Base-by-base conservation (phyloP, 2,797 vertebrate genomes). In the Anniella stebbinsi region DNA sequence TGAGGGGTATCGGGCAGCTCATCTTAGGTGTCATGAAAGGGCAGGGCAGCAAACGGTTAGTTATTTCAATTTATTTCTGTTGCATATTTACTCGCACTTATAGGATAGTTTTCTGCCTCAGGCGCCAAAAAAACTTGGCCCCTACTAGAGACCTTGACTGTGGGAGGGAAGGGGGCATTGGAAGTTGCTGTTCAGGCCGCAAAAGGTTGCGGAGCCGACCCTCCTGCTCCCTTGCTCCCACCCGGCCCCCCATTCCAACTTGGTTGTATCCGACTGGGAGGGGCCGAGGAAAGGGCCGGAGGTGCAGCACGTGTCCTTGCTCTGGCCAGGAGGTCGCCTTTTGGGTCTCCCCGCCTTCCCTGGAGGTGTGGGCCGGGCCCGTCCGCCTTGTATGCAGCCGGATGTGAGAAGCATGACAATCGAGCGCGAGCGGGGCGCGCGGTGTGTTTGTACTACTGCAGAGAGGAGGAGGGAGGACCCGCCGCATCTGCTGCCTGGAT, bases 361-460 rank as follows among this genome's bases (percentile, higher is more conserved):
- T 17, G 23, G 21, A 63, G 60, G 51, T 13, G 36, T 2, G 23
- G 36, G 80, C 30, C 10, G 63, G 63, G 28, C 75, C 77, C 51
- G 48, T 8, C 13, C 25, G 77, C 80, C 0, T 57, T 30, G n/a
- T 0, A 91, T 88, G 94, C 94, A 70, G 89, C 89, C 82, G 88
- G 91, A 92, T 95, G 95, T 94, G 96, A 93, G 95, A 80, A 72
- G 95, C 95, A 88, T 94, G 88, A n/a, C 93, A 92, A 94, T 93
- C 90, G 91, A 88, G 92, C 88, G 91, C 91, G 70, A 91, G 94
- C 78, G 84, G 93, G 85, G 67, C 81, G 88, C 84, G 87, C 94
- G 28, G 91, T 89, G 45, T 13, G 70, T 21, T 69, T 73, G 80
- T 90, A 88, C 85, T 93, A 89, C 95, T 73, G 95, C 95, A 95